A percentile compares a stretch with the other conserved stretches of the same genome.
phyloP scores from a whole-genome alignment of 2,797 vertebrate genomes.

The Cryptoprocta ferox region DNA sequence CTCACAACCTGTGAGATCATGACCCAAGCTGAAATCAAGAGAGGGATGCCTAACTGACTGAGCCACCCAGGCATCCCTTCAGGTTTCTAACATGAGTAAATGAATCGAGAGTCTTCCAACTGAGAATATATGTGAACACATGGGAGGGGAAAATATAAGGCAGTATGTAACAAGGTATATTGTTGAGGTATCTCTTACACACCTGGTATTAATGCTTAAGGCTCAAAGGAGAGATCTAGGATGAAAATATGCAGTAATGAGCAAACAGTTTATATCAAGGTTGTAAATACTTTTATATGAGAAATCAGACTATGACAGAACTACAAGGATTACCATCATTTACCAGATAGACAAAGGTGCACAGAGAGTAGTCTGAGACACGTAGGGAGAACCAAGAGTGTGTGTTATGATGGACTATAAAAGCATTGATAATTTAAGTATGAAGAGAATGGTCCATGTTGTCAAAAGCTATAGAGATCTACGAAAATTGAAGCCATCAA shows the following conservation, averaged over 20 bases:
- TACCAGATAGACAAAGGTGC: background rate
- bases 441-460: background rate
- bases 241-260: background rate
- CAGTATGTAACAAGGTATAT: background rate
- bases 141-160: background rate
- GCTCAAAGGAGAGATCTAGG: background rate
- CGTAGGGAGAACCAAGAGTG: background rate
- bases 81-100: background rate
- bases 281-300: background rate
- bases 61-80: background rate
- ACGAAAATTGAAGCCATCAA: background rate
- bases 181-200: background rate
- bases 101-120: background rate
- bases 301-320: background rate
- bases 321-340: background rate
- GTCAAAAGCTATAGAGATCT: background rate
- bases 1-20: too few species aligned
- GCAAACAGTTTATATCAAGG: background rate
- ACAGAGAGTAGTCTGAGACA: background rate
- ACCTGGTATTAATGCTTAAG: background rate
- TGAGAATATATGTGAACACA: background rate
- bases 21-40: too few species aligned
- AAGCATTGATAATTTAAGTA: background rate
- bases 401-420: background rate
- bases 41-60: too few species aligned